Evolutionary conservation across 2,797 vertebrate species (phyloP).

Genomic region (Prionace glauca): DNA sequence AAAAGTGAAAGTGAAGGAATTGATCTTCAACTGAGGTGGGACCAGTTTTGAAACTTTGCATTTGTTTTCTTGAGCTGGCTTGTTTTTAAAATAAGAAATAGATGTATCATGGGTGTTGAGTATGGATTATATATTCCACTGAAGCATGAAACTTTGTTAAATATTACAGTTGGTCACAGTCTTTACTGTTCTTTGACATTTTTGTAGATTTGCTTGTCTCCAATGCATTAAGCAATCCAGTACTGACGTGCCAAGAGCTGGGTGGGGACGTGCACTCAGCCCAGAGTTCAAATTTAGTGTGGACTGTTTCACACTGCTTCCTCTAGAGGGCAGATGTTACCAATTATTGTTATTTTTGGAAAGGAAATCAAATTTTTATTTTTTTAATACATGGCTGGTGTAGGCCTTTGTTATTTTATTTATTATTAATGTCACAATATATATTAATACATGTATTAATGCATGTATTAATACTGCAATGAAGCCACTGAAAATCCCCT

Average conservation of each 20-base stretch:
- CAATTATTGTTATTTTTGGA: background rate
- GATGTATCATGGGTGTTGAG: background rate
- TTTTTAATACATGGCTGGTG: background rate
- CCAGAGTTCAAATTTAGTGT: background rate
- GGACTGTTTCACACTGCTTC: background rate
- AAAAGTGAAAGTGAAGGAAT: background rate
- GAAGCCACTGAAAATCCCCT: no score
- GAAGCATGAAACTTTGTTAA: background rate
- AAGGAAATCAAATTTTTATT: background rate
- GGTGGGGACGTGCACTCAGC: background rate
- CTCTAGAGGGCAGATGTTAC: slow-evolving; percentile 17
- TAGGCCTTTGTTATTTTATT: background rate
- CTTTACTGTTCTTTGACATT: background rate
- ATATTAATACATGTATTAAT: no score
- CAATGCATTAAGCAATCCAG: background rate
- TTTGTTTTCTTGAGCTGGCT: background rate
- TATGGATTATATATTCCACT: background rate
- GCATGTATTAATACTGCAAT: no score
- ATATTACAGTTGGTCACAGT: background rate
- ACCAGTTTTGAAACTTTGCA: background rate
- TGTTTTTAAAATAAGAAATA: background rate
- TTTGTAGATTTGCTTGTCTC: background rate
- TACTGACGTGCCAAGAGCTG: background rate
- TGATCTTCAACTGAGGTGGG: background rate
- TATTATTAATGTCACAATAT: no score